These are phyloP conservation scores for Austrolebias charrua DNA, from an alignment of 2,797 vertebrate genomes.

Conservation along the genomic window DNA sequence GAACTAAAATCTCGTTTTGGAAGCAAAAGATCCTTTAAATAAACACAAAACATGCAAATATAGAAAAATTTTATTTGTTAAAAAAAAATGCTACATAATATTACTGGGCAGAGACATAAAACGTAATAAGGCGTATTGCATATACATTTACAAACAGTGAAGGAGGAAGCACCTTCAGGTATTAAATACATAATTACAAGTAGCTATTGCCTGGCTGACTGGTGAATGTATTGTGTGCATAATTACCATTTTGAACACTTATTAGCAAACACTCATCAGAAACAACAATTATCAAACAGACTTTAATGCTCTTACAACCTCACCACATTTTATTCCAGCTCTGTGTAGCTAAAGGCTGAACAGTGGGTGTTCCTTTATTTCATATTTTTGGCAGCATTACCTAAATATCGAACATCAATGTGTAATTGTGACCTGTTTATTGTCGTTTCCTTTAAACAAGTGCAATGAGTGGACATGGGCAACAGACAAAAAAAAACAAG, in stretches of 20 bases:
- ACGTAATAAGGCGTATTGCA: conserved; percentile 81
- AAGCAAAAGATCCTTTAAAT: not conserved
- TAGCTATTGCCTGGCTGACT: conserved; percentile 41
- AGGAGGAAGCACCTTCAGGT: conserved; percentile 53
- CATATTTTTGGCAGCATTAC: conserved; percentile 28
- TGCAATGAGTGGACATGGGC: conserved; percentile 78
- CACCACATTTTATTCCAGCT: not conserved
- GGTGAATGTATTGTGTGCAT: conserved; percentile 48
- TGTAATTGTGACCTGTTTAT: conserved; percentile 46
- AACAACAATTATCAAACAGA: conserved; percentile 16
- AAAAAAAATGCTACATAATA: conserved; percentile 82
- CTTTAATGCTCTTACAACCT: conserved; percentile 2
- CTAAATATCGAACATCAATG: conserved; percentile 28
- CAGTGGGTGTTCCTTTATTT: conserved; percentile 12
- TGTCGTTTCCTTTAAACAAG: conserved; percentile 63
- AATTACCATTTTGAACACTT: conserved; percentile 35
- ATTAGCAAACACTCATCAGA: conserved; percentile 11
- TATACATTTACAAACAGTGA: conserved; percentile 58
- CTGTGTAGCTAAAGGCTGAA: conserved; percentile 21
- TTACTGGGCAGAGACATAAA: conserved; percentile 77
- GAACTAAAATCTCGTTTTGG: not conserved
- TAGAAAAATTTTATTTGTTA: conserved; percentile 85
- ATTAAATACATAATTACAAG: conserved; percentile 75
- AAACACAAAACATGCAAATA: conserved; percentile 65
- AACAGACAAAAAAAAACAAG: conserved; percentile 63